Conservation (phyloP, 2,113 vertebrate species). For the Phalacrocorax brasilianus region DNA sequence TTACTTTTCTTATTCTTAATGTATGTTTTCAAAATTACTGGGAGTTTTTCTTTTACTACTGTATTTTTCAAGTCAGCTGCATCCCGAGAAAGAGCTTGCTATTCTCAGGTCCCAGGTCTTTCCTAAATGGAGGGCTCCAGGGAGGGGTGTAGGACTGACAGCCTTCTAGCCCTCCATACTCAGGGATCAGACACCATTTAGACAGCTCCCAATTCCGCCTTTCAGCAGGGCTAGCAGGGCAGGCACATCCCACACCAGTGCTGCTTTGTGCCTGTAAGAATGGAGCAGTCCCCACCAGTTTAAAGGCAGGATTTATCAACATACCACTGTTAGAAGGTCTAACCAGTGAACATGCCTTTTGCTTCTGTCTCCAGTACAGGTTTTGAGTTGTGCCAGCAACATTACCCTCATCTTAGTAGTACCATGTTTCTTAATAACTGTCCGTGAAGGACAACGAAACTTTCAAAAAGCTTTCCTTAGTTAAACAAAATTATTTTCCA, state of each 20-base stretch:
- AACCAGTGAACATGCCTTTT: not conserved
- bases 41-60: not conserved
- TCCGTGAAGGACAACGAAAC: fast-evolving
- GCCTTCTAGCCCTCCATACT: not conserved
- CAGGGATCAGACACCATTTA: not conserved
- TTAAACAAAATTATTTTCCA: not conserved
- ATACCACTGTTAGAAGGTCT: not conserved
- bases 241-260: not conserved
- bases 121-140: not conserved
- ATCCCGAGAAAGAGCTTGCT: not conserved
- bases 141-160: not conserved
- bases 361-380: not conserved
- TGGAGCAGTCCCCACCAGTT: not conserved
- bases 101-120: not conserved
- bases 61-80: not conserved
- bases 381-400: not conserved
- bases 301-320: not conserved
- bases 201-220: not conserved
- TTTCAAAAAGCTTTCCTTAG: not conserved
- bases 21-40: not conserved
- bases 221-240: not conserved
- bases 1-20: not conserved
- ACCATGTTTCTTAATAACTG: not conserved
- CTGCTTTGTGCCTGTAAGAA: not conserved
- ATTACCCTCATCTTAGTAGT: not conserved